Percentiles rank a stretch among this genome's conserved stretches.
phyloP scores from a whole-genome alignment of 2,797 vertebrate genomes.

The Amblyraja radiata region DNA sequence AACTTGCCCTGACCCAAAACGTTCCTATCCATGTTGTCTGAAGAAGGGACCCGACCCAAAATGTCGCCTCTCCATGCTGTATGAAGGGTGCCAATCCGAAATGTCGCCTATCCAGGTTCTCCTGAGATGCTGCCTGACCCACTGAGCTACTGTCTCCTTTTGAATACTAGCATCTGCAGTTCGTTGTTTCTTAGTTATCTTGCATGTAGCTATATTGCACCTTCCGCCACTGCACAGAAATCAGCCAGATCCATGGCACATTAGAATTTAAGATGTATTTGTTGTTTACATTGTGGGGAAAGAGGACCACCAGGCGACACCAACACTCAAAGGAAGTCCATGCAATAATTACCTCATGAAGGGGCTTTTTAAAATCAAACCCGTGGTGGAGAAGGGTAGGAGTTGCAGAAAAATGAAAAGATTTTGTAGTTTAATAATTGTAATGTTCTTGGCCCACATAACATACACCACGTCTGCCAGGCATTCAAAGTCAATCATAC shows the following conservation, averaged over 20 bases:
- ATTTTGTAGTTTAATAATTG: neutral
- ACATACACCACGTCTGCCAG: neutral
- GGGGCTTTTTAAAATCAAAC: neutral
- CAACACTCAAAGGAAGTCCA: neutral
- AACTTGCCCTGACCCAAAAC: too few species aligned
- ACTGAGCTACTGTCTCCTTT: too few species aligned
- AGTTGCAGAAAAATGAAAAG: neutral
- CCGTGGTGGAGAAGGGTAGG: neutral
- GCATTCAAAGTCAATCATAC: neutral
- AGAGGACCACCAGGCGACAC: neutral
- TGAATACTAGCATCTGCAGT: too few species aligned
- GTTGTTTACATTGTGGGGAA: neutral
- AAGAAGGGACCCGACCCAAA: too few species aligned
- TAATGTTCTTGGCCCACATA: neutral
- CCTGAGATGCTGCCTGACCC: too few species aligned
- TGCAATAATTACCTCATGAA: neutral
- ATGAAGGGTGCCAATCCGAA: too few species aligned
- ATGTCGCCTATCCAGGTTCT: too few species aligned
- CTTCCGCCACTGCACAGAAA: neutral
- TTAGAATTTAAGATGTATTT: neutral
- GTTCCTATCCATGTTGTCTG: too few species aligned
- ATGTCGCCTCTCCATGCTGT: too few species aligned
- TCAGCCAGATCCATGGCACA: neutral
- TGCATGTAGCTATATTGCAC: neutral
- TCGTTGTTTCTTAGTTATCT: neutral